These are phyloP conservation scores for Leptodactylus fallax DNA, from an alignment of 2,797 vertebrate species.

Conservation along the genomic window DNA sequence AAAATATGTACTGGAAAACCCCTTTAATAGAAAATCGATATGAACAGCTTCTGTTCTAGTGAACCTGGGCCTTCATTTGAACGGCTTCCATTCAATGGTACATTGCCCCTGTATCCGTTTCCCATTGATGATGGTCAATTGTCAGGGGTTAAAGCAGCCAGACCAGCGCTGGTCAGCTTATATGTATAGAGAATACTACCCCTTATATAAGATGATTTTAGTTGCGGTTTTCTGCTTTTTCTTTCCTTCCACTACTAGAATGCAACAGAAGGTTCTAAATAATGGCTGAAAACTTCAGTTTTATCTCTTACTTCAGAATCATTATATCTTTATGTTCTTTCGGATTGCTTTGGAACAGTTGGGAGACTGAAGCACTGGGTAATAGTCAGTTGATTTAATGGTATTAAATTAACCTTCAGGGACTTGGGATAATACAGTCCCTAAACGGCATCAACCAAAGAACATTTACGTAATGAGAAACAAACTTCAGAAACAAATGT, in stretches of 20 bases:
- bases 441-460: neutral
- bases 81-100: too few species aligned
- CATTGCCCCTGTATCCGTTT: too few species aligned
- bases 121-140: too few species aligned
- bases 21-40: too few species aligned
- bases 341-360: neutral
- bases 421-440: neutral
- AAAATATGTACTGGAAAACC: too few species aligned
- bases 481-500: constrained; percentile 8
- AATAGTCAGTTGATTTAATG: constrained; percentile 15
- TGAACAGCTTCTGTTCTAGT: too few species aligned
- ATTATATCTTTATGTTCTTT: constrained; percentile 22
- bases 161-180: neutral
- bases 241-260: neutral
- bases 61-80: too few species aligned
- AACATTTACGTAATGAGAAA: constrained; percentile 1
- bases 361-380: neutral
- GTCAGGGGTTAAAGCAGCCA: too few species aligned
- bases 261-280: constrained; percentile 12
- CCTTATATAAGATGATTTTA: neutral
- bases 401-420: constrained; percentile 32
- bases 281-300: neutral
- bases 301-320: constrained; percentile 5
- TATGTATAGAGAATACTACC: too few species aligned
- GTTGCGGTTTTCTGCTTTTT: neutral